These are phyloP conservation scores for Deroplatys truncata DNA, from an alignment of 2,888 invertebrate species.

Conservation along the genomic window DNA sequence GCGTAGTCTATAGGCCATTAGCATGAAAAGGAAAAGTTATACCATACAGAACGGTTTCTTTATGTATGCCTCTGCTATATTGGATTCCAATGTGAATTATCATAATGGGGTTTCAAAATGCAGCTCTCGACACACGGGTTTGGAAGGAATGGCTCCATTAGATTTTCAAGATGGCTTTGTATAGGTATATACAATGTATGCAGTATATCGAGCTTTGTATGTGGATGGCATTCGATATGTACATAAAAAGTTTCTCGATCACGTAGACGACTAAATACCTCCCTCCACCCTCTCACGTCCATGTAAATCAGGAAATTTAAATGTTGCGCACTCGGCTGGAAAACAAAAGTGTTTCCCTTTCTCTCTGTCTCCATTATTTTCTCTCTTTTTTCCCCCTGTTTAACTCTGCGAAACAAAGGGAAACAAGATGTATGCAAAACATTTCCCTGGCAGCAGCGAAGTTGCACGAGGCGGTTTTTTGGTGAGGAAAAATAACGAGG, in stretches of 20 bases:
- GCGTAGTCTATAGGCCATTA: neutral
- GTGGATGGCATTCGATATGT: neutral
- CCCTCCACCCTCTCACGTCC: neutral
- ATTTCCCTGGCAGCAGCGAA: neutral
- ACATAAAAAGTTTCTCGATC: neutral
- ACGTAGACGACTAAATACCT: neutral
- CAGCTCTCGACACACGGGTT: constrained; percentile 4
- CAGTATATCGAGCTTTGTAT: neutral
- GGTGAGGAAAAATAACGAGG: neutral
- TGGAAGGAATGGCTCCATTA: constrained; percentile 2
- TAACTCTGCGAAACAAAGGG: neutral
- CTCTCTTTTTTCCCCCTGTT: neutral
- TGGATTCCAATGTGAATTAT: constrained; percentile 21
- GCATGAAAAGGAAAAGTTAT: neutral
- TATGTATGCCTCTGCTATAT: neutral
- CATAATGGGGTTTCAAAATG: constrained; percentile 28
- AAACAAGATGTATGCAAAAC: neutral
- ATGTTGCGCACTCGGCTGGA: neutral
- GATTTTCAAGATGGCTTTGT: constrained; percentile 22
- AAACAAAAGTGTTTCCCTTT: neutral
- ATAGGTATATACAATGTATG: neutral
- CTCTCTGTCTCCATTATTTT: neutral
- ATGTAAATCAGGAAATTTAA: neutral
- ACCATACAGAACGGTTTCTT: neutral
- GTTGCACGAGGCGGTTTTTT: neutral